Evolutionary conservation across 1,140 invertebrate genomes (phyloP).

Genomic region (Theocolax elegans): DNA sequence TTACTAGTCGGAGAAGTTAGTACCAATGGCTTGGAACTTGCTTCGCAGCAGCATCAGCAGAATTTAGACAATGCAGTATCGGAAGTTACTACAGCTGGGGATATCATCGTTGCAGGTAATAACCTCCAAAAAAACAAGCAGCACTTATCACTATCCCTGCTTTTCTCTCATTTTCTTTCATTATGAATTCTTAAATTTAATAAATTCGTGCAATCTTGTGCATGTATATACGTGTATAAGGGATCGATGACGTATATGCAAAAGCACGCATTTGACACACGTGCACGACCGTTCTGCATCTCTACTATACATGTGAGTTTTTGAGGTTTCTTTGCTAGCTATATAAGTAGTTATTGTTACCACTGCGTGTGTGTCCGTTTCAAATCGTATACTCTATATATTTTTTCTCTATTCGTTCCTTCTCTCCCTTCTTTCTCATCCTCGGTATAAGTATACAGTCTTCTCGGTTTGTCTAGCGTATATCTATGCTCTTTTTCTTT

Average conservation of each 20-base stretch:
- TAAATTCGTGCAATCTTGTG: background rate
- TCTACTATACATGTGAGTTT: background rate
- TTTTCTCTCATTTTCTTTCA: conserved; percentile 1
- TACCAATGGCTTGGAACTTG: background rate
- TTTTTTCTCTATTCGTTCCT: too few species aligned
- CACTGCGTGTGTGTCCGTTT: background rate
- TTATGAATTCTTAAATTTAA: too few species aligned
- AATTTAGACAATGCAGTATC: background rate
- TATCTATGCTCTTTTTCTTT: too few species aligned
- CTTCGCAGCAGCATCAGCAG: background rate
- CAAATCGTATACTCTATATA: too few species aligned
- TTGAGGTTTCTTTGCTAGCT: too few species aligned
- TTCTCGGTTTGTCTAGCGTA: too few species aligned
- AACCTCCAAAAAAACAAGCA: conserved; percentile 37
- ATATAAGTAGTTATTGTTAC: too few species aligned
- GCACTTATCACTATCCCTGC: background rate
- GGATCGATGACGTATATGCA: background rate
- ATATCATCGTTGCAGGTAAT: conserved; percentile 23
- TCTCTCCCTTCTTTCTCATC: too few species aligned
- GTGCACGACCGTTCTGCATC: background rate
- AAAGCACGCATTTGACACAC: background rate
- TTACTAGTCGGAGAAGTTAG: conserved; percentile 25
- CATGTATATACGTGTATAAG: conserved; percentile 25
- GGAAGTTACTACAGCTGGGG: conserved; percentile 3
- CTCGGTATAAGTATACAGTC: too few species aligned